Evolutionary conservation across 2,888 invertebrate genomes (phyloP).

Genomic region (Caenorhabditis japonica): DNA sequence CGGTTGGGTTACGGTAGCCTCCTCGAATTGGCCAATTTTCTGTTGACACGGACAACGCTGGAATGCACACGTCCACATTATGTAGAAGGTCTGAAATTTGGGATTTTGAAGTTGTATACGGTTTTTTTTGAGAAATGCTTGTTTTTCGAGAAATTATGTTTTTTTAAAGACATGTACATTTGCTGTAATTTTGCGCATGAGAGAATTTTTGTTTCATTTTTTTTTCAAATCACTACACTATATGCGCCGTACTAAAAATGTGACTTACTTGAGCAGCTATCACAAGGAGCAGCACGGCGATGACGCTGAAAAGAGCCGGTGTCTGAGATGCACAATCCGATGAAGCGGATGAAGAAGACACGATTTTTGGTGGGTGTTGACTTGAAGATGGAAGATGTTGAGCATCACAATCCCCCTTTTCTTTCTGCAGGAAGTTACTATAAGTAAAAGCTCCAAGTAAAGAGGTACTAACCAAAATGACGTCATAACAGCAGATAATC

Average conservation of each 20-base stretch:
- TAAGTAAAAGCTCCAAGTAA: too few species aligned
- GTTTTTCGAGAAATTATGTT: too few species aligned
- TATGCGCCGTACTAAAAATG: too few species aligned
- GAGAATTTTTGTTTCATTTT: too few species aligned
- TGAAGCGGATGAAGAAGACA: background rate
- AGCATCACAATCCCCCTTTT: slow-evolving; percentile 57
- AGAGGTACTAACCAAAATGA: slow-evolving; percentile 55
- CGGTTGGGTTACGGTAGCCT: slow-evolving; percentile 27
- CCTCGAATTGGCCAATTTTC: slow-evolving; percentile 34
- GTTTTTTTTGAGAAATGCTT: background rate
- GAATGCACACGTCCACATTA: slow-evolving; percentile 33
- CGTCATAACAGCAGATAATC: slow-evolving; percentile 57
- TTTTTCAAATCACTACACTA: too few species aligned
- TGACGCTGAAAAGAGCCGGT: slow-evolving; percentile 33
- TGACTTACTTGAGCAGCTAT: slow-evolving; percentile 19
- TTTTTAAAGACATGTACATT: too few species aligned
- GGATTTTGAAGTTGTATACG: background rate
- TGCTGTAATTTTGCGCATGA: too few species aligned
- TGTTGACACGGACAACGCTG: slow-evolving; percentile 37
- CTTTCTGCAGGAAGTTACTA: too few species aligned
- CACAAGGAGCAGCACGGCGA: slow-evolving; percentile 25
- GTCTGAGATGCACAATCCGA: slow-evolving; percentile 32
- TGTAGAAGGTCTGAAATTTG: slow-evolving; percentile 33
- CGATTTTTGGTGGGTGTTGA: slow-evolving; percentile 9
- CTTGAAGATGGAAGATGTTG: slow-evolving; percentile 31